Percentiles rank a stretch among this genome's conserved stretches.
These are phyloP conservation scores for Galago senegalensis DNA, from an alignment of 2,797 vertebrate genomes.

Conservation along the genomic window DNA sequence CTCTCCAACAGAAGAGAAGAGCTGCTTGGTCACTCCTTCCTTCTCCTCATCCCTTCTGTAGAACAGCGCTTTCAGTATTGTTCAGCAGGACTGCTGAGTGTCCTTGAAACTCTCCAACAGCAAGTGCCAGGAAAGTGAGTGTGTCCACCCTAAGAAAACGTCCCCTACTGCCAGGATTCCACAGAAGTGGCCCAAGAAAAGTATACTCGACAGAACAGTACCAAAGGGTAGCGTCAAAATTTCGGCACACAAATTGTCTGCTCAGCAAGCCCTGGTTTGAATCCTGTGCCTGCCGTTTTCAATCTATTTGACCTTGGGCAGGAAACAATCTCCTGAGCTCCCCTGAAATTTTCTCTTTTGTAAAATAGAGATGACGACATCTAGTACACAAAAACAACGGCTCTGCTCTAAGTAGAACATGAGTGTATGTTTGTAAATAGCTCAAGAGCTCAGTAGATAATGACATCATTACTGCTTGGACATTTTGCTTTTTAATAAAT, in stretches of 20 bases:
- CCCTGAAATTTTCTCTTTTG: neutral
- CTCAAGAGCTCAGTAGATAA: neutral
- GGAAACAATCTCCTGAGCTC: neutral
- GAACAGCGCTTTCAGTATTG: neutral
- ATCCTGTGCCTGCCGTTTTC: neutral
- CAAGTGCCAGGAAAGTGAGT: neutral
- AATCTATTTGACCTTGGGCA: neutral
- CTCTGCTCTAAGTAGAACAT: neutral
- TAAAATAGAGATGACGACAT: neutral
- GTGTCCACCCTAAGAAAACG: neutral
- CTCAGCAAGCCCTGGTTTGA: neutral
- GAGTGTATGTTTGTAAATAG: neutral
- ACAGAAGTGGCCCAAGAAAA: neutral
- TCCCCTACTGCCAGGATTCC: neutral
- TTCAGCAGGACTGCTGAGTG: neutral
- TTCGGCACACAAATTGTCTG: neutral
- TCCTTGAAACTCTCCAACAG: neutral
- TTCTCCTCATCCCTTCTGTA: neutral
- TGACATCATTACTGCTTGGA: neutral
- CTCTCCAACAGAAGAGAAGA: neutral
- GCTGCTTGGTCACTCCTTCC: accelerated
- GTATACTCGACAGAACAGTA: neutral
- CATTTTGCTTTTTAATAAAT: slow-evolving; percentile 23
- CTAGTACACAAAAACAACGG: neutral
- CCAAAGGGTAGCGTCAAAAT: neutral